Conservation (phyloP, 2,797 vertebrate species). For the Denticeps clupeoides region DNA sequence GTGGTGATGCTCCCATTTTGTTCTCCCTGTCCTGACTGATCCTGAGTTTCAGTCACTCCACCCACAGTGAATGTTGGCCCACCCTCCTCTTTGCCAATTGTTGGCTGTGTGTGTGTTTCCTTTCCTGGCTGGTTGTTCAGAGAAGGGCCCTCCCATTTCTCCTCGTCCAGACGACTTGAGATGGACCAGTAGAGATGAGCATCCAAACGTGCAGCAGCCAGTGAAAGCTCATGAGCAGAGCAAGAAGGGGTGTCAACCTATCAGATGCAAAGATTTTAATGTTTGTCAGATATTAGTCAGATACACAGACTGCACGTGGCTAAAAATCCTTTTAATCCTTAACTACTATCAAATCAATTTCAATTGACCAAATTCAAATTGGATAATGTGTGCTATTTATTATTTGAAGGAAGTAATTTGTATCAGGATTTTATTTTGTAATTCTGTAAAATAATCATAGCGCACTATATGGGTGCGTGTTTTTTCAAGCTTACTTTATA, state of each 20-base stretch:
- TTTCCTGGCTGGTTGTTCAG: conserved; percentile 43
- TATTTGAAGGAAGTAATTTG: too few relatives aligned
- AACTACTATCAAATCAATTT: too few relatives aligned
- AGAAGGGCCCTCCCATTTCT: conserved; percentile 57
- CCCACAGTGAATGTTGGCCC: conserved; percentile 49
- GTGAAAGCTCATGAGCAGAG: conserved; percentile 75
- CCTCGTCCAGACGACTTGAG: conserved; percentile 79
- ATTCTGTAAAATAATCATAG: too few relatives aligned
- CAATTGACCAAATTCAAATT: too few relatives aligned
- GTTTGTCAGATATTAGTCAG: background rate
- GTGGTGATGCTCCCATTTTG: conserved; percentile 63
- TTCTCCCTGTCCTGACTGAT: conserved; percentile 56
- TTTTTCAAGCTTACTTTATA: too few relatives aligned
- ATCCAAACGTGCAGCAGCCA: conserved; percentile 69
- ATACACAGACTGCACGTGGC: too few relatives aligned
- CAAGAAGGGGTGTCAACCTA: conserved; percentile 79
- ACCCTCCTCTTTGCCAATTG: conserved; percentile 40
- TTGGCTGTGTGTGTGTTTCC: conserved; percentile 39
- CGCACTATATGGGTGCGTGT: too few relatives aligned
- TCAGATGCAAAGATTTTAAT: background rate
- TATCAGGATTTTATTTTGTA: too few relatives aligned
- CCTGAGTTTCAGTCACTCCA: conserved; percentile 55
- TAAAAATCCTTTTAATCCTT: too few relatives aligned
- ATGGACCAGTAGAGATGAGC: conserved; percentile 91
- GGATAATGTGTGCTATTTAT: too few relatives aligned